phyloP scores from a whole-genome alignment of 2,113 vertebrate genomes.

The Coptodon rendalli region DNA sequence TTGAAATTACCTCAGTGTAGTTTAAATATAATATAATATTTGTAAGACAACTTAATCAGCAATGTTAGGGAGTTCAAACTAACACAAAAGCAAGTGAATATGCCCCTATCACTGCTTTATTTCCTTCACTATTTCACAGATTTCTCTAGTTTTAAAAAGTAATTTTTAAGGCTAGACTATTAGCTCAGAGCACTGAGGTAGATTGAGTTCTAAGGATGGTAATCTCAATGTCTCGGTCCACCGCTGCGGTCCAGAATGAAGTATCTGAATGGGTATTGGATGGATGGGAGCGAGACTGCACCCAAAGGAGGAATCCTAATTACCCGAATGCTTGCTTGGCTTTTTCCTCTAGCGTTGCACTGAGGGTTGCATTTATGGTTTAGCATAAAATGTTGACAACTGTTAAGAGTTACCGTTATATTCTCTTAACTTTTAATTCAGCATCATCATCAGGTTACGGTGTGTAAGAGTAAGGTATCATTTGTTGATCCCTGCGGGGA shows the following conservation, averaged over 20 bases:
- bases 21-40: not conserved
- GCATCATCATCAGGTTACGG: not conserved
- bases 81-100: not conserved
- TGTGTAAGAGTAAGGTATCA: not conserved
- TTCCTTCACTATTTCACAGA: not conserved
- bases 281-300: not conserved
- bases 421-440: not conserved
- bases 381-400: not conserved
- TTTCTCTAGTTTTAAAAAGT: not conserved
- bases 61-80: not conserved
- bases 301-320: not conserved
- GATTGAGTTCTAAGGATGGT: not conserved
- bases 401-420: not conserved
- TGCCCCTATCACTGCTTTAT: not conserved
- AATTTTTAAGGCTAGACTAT: not conserved
- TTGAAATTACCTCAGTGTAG: not conserved
- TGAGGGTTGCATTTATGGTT: not conserved
- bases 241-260: not conserved
- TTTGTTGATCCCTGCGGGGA: not conserved
- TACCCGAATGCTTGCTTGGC: not conserved
- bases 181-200: not conserved
- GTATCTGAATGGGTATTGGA: not conserved
- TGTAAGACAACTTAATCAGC: not conserved
- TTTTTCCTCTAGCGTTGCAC: not conserved
- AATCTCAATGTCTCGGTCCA: not conserved